Conservation (phyloP, 2,888 invertebrate species). For the Agrotis clavis region DNA sequence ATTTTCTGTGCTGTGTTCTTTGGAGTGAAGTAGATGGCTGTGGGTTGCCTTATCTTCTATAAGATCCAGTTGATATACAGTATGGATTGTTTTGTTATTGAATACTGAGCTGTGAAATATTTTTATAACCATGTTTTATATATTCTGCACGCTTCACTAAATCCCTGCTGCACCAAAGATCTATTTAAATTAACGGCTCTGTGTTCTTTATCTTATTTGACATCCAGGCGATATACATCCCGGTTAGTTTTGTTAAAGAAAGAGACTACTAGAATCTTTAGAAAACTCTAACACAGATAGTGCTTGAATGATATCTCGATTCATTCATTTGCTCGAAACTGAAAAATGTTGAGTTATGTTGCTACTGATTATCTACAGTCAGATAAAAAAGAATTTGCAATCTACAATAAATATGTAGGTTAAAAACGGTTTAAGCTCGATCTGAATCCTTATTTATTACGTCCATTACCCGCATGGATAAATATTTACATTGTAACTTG, state of each 20-base stretch:
- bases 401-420: not conserved
- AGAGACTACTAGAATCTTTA: not conserved
- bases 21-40: not conserved
- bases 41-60: slow-evolving; percentile 20
- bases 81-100: slow-evolving; percentile 11
- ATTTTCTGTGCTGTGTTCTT: slow-evolving; percentile 11
- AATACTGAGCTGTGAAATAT: no score
- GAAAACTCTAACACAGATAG: no score
- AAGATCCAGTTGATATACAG: slow-evolving; percentile 17
- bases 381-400: not conserved
- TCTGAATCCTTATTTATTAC: slow-evolving; percentile 19
- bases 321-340: no score
- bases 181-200: no score
- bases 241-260: slow-evolving; percentile 11
- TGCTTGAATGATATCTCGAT: no score
- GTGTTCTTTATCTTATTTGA: slow-evolving; percentile 19
- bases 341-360: not conserved
- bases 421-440: not conserved
- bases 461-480: not conserved
- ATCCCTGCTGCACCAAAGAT: no score
- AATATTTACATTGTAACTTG: slow-evolving; percentile 35
- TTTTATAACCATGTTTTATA: no score
- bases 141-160: no score
- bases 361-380: not conserved
- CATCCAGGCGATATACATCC: slow-evolving; percentile 11